These are phyloP conservation scores for Hylaeus volcanicus DNA, from an alignment of 1,140 invertebrate genomes.

Conservation along the genomic window DNA sequence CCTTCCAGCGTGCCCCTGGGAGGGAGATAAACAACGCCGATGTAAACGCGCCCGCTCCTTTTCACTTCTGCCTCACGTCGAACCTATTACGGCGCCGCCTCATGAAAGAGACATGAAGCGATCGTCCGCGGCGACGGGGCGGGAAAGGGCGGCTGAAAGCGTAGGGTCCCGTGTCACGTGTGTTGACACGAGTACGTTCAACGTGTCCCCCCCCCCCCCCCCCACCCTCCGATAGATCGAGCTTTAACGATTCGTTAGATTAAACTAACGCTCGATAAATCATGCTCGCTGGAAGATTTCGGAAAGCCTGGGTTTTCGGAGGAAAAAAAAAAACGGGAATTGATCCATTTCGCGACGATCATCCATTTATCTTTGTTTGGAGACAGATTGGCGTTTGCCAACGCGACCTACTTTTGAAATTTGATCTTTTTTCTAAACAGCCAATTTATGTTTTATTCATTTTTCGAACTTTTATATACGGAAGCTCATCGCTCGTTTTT, in stretches of 20 bases:
- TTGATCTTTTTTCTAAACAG: too few relatives aligned
- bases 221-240: constrained; percentile 25
- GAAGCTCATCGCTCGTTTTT: too few relatives aligned
- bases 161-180: constrained; percentile 61
- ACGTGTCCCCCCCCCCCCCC: constrained; percentile 18
- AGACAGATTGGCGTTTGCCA: too few relatives aligned
- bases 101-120: constrained; percentile 69
- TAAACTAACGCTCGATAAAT: constrained; percentile 46
- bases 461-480: too few relatives aligned
- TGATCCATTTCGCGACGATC: too few relatives aligned
- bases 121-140: constrained; percentile 44
- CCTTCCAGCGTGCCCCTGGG: constrained; percentile 11
- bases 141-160: constrained; percentile 25
- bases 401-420: too few relatives aligned
- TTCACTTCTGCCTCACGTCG: constrained; percentile 62
- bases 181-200: constrained; percentile 63
- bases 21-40: constrained; percentile 62
- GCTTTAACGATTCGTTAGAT: constrained; percentile 60
- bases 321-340: too few relatives aligned
- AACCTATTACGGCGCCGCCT: constrained; percentile 64
- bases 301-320: neutral
- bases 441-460: too few relatives aligned
- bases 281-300: neutral
- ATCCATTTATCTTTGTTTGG: too few relatives aligned
- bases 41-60: constrained; percentile 60